phyloP scores from a whole-genome alignment of 2,797 vertebrate genomes.

The Periophthalmus magnuspinnatus region DNA sequence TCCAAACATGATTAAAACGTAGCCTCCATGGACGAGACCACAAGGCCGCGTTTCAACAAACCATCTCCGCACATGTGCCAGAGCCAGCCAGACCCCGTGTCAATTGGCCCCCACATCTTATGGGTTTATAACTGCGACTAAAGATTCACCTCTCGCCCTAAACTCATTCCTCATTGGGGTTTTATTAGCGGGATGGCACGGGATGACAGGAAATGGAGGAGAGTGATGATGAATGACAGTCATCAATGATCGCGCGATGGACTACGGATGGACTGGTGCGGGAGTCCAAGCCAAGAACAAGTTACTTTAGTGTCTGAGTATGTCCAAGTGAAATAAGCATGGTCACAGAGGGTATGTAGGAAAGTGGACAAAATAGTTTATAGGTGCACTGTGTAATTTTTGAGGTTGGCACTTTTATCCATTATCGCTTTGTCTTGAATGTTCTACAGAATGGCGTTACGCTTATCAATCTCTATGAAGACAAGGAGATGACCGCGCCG shows the following conservation, averaged over 20 bases:
- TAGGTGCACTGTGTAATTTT: too few species aligned
- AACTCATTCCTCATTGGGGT: conserved; percentile 9
- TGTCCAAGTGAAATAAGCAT: background rate
- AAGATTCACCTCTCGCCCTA: conserved; percentile 13
- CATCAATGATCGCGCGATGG: conserved; percentile 14
- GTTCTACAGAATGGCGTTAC: too few species aligned
- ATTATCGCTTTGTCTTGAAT: too few species aligned
- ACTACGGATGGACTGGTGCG: conserved; percentile 6
- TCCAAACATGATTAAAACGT: conserved; percentile 11
- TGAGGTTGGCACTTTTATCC: too few species aligned
- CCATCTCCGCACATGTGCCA: background rate
- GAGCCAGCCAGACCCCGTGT: conserved; percentile 1
- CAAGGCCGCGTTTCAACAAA: conserved; percentile 1
- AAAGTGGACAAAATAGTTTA: too few species aligned
- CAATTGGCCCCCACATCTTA: conserved; percentile 3
- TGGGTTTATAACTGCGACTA: conserved; percentile 8
- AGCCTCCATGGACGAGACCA: background rate
- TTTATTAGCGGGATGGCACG: conserved; percentile 13
- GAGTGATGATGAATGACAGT: conserved; percentile 12
- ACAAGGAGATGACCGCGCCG: too few species aligned
- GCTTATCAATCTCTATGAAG: too few species aligned
- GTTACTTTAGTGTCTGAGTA: conserved; percentile 4
- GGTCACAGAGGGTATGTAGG: background rate
- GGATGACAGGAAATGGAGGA: conserved; percentile 28
- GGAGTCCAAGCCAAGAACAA: conserved; percentile 4